Evolutionary conservation across 2,797 vertebrate genomes (phyloP).

Genomic region (Xyrichtys novacula): DNA sequence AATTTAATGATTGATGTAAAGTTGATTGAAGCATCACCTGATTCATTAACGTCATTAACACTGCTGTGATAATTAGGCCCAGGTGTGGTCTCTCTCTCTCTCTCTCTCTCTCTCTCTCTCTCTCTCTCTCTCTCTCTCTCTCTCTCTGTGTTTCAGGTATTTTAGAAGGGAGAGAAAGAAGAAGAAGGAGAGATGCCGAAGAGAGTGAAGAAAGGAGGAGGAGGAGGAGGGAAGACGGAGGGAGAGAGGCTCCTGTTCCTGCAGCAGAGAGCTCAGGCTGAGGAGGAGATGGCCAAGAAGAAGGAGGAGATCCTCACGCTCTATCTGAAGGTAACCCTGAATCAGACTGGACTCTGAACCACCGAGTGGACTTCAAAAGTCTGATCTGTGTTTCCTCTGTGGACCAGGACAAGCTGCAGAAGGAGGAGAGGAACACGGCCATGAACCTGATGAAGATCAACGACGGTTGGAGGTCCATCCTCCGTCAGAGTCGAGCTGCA

Average conservation of each 20-base stretch:
- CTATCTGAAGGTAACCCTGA: conserved; percentile 50
- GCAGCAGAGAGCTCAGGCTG: conserved; percentile 58
- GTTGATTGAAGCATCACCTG: too few species aligned
- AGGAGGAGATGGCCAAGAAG: conserved; percentile 61
- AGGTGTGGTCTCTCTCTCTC: too few species aligned
- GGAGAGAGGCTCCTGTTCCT: conserved; percentile 43
- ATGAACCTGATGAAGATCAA: conserved; percentile 63
- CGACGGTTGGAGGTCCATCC: conserved; percentile 53
- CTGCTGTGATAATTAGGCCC: too few species aligned
- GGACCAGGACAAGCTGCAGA: conserved; percentile 73
- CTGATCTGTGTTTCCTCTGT: not conserved
- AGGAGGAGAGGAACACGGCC: conserved; percentile 51
- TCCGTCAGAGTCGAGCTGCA: conserved; percentile 13
- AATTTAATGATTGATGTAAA: too few species aligned
- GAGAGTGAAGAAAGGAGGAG: conserved; percentile 41
- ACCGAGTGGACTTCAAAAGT: too few species aligned
- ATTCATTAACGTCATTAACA: too few species aligned
- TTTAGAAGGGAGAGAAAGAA: not conserved
- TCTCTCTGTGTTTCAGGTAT: not conserved
- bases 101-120: too few species aligned
- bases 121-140: too few species aligned
- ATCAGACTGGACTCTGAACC: too few species aligned
- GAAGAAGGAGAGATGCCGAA: conserved; percentile 50
- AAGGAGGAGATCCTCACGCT: conserved; percentile 60
- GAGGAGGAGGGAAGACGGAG: conserved; percentile 39